Conservation (phyloP, 64 coral and sea anemone genomes). For the Platygyra sinensis region DNA sequence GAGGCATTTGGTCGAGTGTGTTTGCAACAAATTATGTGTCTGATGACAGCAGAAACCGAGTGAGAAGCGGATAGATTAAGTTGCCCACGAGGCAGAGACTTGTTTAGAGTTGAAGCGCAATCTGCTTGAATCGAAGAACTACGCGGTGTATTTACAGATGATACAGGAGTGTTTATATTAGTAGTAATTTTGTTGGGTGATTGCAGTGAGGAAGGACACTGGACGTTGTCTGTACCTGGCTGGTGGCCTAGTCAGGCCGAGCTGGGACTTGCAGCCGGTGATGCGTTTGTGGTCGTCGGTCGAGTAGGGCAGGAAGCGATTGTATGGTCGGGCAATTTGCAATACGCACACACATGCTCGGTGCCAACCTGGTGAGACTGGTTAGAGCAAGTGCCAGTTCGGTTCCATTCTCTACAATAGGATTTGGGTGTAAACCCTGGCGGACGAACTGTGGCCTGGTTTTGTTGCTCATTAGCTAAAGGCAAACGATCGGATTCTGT, state of each 20-base stretch:
- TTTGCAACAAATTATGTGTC: background rate
- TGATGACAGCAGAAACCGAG: background rate
- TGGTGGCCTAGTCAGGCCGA: background rate
- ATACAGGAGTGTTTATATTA: too few species aligned
- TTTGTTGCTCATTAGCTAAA: too few species aligned
- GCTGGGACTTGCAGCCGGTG: background rate
- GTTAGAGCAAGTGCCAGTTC: background rate
- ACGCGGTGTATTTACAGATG: too few species aligned
- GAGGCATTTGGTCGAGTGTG: background rate
- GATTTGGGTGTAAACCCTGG: background rate
- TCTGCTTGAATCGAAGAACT: too few species aligned
- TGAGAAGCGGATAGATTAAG: too few species aligned
- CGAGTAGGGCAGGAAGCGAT: constrained; percentile 24
- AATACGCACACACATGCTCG: constrained; percentile 23
- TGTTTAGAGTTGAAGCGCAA: too few species aligned
- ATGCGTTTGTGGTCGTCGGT: background rate
- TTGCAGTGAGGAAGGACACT: background rate
- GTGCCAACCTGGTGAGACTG: background rate
- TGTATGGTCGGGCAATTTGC: constrained; percentile 20
- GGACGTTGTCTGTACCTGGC: too few species aligned
- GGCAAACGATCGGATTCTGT: constrained; percentile 51
- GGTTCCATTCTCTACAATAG: constrained; percentile 13
- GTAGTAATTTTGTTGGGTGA: too few species aligned
- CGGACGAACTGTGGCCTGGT: background rate
- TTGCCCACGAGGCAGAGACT: too few species aligned